Base-by-base conservation (phyloP, 2,888 invertebrate genomes). In the Chymomyza caudatula region DNA sequence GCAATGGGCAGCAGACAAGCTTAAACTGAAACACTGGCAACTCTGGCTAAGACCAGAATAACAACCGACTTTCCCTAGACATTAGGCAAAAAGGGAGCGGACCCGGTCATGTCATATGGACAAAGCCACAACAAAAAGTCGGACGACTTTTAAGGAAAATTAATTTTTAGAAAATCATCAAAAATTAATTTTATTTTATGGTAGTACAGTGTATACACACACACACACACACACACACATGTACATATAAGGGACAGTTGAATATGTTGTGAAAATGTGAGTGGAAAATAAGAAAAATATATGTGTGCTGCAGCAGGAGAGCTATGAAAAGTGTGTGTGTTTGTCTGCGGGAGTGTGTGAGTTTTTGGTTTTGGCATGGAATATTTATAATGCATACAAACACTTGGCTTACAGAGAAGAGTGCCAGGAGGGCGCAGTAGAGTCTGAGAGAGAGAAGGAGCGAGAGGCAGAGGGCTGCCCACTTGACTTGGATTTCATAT, bases 151-250 rank as follows among this genome's bases (percentile, higher is more conserved):
- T 76, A 84, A 74, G 69, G 86, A 84, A 82, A 84, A 82, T 82
- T 82, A 82, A 86, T 82, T 76, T 86, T 86, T 82, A 71, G 59
- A 81, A 86, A 86, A 78, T 86, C 86, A 86, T 86, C 82, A 86
- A 85, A 86, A 85, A 82, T 82, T 85, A 78, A 82, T 82, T 82
- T 81, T 85, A 74, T 82, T 86, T 86, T 78, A 81, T 82, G 78
- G 76, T 65, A 65, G 53, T 70, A 62, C 67, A 65, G 53, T 70
- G 64, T 17, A 67, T 49, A 65, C 51, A 62, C 56, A 63, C 64
- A 51, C 44, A 68, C 51, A 64, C 61, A 60, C 62, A 57, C 49
- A 60, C 53, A 62, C 22, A 63, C 55, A 25, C 19, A 69, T 19
- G 57, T 13, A 47, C 17, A 8, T 2, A 47, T 8, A 20, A 6